Conservation (phyloP, 2,888 invertebrate species). For the Cheilosia soror region DNA sequence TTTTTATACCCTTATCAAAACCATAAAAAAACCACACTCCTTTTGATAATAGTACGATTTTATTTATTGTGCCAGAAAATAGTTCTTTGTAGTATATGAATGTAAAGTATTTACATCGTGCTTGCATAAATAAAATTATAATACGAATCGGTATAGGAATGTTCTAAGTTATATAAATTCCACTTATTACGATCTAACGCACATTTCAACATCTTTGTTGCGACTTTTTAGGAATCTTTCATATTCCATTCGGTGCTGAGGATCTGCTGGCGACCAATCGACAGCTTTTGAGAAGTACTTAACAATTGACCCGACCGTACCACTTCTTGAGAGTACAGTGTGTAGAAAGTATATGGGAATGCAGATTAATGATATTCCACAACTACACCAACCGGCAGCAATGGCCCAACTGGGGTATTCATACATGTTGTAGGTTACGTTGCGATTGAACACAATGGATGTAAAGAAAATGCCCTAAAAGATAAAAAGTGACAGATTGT, state of each 20-base stretch:
- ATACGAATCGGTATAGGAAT: neutral
- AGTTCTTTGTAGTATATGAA: neutral
- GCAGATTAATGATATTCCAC: conserved; percentile 88
- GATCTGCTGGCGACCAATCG: conserved; percentile 87
- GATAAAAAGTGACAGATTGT: neutral
- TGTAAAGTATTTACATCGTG: conserved; percentile 36
- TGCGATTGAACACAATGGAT: conserved; percentile 86
- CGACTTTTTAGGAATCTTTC: conserved; percentile 73
- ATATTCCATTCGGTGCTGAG: conserved; percentile 78
- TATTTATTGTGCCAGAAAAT: conserved; percentile 21
- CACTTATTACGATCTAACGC: conserved; percentile 43
- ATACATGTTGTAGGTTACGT: conserved; percentile 84
- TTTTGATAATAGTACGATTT: too few relatives aligned
- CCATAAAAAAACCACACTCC: too few relatives aligned
- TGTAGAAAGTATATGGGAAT: conserved; percentile 89
- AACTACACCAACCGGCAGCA: conserved; percentile 87
- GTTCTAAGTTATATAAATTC: neutral
- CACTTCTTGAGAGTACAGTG: conserved; percentile 83
- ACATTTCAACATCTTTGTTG: conserved; percentile 66
- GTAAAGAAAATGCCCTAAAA: conserved; percentile 88
- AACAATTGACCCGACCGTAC: conserved; percentile 80
- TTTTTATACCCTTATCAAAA: too few relatives aligned
- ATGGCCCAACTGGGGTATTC: conserved; percentile 86
- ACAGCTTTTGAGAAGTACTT: conserved; percentile 80
- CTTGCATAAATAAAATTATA: conserved; percentile 1